phyloP scores from a whole-genome alignment of 2,888 invertebrate species.

The Geotrupes spiniger region DNA sequence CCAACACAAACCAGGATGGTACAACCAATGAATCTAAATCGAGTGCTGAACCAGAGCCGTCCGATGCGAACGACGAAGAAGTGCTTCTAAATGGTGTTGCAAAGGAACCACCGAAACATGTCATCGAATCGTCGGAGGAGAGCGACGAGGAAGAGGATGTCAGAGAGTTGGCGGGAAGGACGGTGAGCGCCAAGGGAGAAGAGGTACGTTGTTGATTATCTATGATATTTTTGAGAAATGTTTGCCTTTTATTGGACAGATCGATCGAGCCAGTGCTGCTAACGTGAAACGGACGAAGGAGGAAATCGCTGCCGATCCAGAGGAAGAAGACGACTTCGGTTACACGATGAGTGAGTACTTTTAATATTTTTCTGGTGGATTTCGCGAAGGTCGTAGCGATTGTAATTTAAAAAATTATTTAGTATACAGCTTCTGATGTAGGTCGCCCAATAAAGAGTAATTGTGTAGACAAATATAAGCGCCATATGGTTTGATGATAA shows the following conservation, averaged over 20 bases:
- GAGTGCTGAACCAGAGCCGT: too few species aligned
- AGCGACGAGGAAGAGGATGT: constrained; percentile 71
- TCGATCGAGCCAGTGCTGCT: constrained; percentile 85
- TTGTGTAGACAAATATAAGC: too few species aligned
- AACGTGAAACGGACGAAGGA: constrained; percentile 74
- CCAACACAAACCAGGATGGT: too few species aligned
- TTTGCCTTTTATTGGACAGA: constrained; percentile 54
- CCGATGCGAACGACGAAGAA: constrained; percentile 2
- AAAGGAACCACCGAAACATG: constrained; percentile 18
- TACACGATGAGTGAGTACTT: constrained; percentile 83
- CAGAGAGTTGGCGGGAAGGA: constrained; percentile 76
- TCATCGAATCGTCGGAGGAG: constrained; percentile 47
- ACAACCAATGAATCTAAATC: too few species aligned
- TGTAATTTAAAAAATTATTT: too few species aligned
- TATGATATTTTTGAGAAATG: too few species aligned
- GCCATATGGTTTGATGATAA: too few species aligned
- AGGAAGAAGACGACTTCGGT: constrained; percentile 87
- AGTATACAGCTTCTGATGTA: too few species aligned
- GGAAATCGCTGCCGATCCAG: constrained; percentile 77
- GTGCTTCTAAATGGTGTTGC: not conserved
- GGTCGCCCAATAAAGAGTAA: too few species aligned
- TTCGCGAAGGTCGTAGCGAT: too few species aligned
- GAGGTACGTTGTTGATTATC: constrained; percentile 57
- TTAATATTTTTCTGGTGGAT: too few species aligned
- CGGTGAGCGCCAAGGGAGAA: constrained; percentile 70